Conservation (phyloP, 37 sponge, comb jelly and placozoan species). For the Hexactinellida sp. region DNA sequence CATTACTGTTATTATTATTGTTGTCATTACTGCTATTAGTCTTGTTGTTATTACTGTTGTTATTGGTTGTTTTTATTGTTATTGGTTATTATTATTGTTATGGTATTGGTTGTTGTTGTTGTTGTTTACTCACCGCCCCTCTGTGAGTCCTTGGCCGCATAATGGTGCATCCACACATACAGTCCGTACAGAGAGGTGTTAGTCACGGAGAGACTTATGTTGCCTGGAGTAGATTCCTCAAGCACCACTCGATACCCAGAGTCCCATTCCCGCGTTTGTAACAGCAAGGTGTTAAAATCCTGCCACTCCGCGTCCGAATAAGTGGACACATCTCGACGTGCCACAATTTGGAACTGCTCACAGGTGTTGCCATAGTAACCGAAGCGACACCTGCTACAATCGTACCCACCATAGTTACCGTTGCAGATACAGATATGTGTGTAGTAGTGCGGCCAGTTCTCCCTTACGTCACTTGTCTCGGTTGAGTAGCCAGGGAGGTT, state of each 20-base stretch:
- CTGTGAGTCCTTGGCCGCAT: slow-evolving; percentile 32
- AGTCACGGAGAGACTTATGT: not conserved
- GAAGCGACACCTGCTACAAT: slow-evolving; percentile 37
- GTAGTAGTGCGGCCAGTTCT: slow-evolving; percentile 39
- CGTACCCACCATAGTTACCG: slow-evolving; percentile 32
- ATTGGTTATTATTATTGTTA: no score
- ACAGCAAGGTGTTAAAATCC: slow-evolving; percentile 18
- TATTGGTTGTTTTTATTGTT: no score
- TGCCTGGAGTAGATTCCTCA: slow-evolving; percentile 24
- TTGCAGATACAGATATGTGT: slow-evolving; percentile 32
- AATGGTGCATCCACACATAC: slow-evolving; percentile 35
- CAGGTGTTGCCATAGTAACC: slow-evolving; percentile 36
- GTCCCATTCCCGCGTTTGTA: slow-evolving; percentile 4
- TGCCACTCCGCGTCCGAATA: slow-evolving; percentile 24
- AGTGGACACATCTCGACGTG: slow-evolving; percentile 21
- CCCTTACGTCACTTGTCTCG: slow-evolving; percentile 19
- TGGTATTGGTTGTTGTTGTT: no score
- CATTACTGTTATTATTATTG: no score
- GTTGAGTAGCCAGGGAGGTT: not conserved
- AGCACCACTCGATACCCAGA: slow-evolving; percentile 26
- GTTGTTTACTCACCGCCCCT: no score
- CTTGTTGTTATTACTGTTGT: no score
- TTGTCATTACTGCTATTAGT: no score
- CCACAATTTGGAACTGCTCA: not conserved
- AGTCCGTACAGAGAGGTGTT: slow-evolving; percentile 28